Evolutionary conservation across 2,113 vertebrate genomes (phyloP).

Genomic region (Heteronetta atricapilla): DNA sequence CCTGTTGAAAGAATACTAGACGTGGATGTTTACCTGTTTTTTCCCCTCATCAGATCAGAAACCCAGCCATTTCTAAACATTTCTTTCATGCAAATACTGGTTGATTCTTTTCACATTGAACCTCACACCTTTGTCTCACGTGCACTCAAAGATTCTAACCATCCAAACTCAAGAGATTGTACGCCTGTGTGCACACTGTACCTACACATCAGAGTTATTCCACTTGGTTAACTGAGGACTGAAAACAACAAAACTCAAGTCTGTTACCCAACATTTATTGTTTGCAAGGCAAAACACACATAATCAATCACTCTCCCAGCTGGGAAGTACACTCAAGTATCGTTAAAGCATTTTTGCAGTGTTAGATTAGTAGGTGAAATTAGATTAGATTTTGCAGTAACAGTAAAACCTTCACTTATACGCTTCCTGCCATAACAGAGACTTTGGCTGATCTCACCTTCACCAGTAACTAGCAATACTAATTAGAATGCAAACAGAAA

Average conservation of each 20-base stretch:
- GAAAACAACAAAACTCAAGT: not conserved
- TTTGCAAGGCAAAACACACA: not conserved
- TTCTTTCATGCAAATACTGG: not conserved
- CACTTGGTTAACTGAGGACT: not conserved
- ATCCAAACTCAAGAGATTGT: not conserved
- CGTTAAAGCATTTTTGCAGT: not conserved
- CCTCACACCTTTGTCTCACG: not conserved
- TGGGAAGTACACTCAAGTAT: not conserved
- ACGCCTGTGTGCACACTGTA: not conserved
- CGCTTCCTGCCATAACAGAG: not conserved
- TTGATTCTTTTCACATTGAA: not conserved
- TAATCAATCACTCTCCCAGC: not conserved
- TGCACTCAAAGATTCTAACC: not conserved
- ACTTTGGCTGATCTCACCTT: not conserved
- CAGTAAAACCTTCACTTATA: not conserved
- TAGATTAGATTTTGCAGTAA: not conserved
- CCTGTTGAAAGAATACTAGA: constrained; percentile 24
- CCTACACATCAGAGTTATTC: not conserved
- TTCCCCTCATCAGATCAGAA: not conserved
- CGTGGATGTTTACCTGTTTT: constrained; percentile 12
- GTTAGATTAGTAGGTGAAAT: not conserved
- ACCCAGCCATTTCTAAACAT: not conserved
- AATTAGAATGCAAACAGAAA: not conserved
- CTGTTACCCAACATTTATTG: not conserved
- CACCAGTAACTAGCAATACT: accelerated